Conservation (phyloP, 2,888 invertebrate species). For the Synanthedon formicaeformis region DNA sequence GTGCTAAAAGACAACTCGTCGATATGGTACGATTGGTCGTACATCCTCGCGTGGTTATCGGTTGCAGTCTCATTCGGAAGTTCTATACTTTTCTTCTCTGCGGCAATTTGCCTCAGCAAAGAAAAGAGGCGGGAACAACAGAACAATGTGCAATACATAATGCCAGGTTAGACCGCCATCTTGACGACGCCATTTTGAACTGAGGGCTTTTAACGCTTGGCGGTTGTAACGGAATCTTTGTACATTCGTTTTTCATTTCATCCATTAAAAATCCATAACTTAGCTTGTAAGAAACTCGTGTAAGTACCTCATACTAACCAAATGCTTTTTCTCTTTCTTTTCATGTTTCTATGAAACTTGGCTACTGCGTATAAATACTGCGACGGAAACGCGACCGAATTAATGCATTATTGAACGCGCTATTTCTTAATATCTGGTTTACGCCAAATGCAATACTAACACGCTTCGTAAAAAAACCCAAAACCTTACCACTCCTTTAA, state of each 20-base stretch:
- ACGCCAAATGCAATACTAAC: conserved; percentile 63
- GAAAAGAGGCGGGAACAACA: conserved; percentile 80
- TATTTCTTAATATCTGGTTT: conserved; percentile 67
- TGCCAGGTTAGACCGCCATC: conserved; percentile 80
- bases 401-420: conserved; percentile 46
- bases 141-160: conserved; percentile 88
- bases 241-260: conserved; percentile 16
- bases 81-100: conserved; percentile 82
- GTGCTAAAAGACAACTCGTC: conserved; percentile 79
- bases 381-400: conserved; percentile 42
- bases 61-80: conserved; percentile 81
- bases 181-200: conserved; percentile 34
- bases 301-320: conserved; percentile 63
- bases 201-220: conserved; percentile 47
- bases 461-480: conserved; percentile 31
- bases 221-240: conserved; percentile 45
- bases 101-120: conserved; percentile 81
- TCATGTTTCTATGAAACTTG: conserved; percentile 70
- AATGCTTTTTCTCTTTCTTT: conserved; percentile 67
- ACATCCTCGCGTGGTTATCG: conserved; percentile 86
- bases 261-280: conserved; percentile 15
- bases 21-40: conserved; percentile 87
- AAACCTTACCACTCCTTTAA: conserved; percentile 27
- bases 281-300: conserved; percentile 22
- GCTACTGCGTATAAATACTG: conserved; percentile 44